Evolutionary conservation across 2,888 invertebrate genomes (phyloP).

Genomic region (Ctena decussata): DNA sequence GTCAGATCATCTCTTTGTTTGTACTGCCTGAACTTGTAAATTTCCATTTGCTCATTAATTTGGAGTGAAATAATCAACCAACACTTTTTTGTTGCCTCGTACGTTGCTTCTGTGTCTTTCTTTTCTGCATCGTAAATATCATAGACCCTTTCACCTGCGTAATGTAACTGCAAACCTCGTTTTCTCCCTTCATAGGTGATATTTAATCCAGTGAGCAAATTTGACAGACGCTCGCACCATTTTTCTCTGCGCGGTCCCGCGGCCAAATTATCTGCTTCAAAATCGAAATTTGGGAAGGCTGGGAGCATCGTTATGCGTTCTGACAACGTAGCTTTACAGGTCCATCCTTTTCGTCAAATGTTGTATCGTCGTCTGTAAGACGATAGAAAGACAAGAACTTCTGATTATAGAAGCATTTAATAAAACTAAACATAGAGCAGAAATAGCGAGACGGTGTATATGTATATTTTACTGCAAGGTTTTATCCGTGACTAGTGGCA

Average conservation of each 20-base stretch:
- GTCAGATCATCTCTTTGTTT: constrained; percentile 57
- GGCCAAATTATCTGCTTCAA: constrained; percentile 39
- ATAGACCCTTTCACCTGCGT: constrained; percentile 55
- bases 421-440: too few relatives aligned
- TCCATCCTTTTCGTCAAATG: constrained; percentile 41
- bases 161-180: constrained; percentile 54
- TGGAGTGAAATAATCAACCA: constrained; percentile 45
- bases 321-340: not conserved
- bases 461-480: too few relatives aligned
- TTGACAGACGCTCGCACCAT: constrained; percentile 37
- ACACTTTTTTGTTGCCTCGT: constrained; percentile 39
- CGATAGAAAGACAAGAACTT: too few relatives aligned
- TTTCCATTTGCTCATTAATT: constrained; percentile 59
- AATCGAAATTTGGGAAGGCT: constrained; percentile 46
- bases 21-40: constrained; percentile 52
- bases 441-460: too few relatives aligned
- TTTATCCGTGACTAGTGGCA: too few relatives aligned
- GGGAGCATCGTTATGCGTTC: constrained; percentile 13
- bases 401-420: too few relatives aligned
- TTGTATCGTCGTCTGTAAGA: not conserved
- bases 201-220: constrained; percentile 41
- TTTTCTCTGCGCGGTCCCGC: constrained; percentile 51
- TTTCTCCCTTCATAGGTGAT: constrained; percentile 40
- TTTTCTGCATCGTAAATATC: constrained; percentile 59
- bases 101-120: constrained; percentile 22